Conservation (phyloP, 2,888 invertebrate genomes). For the Rosalia funebris region DNA sequence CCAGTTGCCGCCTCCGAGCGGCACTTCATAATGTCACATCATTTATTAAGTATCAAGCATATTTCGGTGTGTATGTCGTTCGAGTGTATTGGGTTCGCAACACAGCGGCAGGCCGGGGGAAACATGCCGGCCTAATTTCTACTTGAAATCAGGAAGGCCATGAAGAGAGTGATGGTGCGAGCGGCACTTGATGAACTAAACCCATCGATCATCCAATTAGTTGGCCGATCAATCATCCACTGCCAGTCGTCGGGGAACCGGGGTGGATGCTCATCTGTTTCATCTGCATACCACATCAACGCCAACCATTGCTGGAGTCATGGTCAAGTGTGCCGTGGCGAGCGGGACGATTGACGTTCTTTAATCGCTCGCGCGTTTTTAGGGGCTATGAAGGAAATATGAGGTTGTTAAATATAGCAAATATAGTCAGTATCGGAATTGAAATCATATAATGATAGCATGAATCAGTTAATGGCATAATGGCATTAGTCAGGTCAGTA, state of each 20-base stretch:
- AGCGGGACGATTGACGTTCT: conserved; percentile 39
- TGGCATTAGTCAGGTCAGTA: no score
- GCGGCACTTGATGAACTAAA: conserved; percentile 64
- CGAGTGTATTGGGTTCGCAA: conserved; percentile 6
- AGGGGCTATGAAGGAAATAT: no score
- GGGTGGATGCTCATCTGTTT: conserved; percentile 56
- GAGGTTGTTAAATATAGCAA: no score
- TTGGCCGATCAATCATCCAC: conserved; percentile 76
- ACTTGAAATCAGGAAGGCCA: conserved; percentile 45
- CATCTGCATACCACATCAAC: conserved; percentile 62
- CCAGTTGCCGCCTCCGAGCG: background rate
- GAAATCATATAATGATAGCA: no score
- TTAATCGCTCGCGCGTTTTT: no score
- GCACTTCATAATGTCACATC: conserved; percentile 22
- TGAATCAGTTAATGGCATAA: no score
- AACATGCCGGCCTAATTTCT: conserved; percentile 51
- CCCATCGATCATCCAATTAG: conserved; percentile 85
- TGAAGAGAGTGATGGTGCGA: conserved; percentile 51
- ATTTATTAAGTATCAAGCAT: conserved; percentile 35
- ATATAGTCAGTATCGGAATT: no score
- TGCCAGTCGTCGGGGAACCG: conserved; percentile 58
- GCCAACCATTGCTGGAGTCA: conserved; percentile 41
- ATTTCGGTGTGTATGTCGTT: conserved; percentile 31
- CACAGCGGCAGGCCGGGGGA: conserved; percentile 28
- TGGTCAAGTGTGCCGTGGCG: conserved; percentile 34